Percentiles rank a stretch among this genome's conserved stretches.
These are phyloP conservation scores for Rhinoderma darwinii DNA, from an alignment of 2,113 vertebrate genomes.

Conservation along the genomic window DNA sequence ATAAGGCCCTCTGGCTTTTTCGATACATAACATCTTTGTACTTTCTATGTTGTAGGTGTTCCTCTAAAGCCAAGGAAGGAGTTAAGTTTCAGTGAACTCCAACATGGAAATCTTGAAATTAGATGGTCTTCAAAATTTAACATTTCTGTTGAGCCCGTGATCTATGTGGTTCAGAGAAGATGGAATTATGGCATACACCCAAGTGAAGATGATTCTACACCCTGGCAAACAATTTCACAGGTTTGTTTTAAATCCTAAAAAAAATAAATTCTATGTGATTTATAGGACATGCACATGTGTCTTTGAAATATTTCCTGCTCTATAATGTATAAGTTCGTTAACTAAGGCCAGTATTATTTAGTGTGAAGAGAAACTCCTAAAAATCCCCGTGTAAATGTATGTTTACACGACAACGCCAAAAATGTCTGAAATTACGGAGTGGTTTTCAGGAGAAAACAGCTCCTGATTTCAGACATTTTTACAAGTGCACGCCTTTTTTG, in stretches of 20 bases:
- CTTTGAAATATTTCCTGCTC: not conserved
- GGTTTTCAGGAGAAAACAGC: too few species aligned
- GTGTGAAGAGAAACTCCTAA: too few species aligned
- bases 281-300: not conserved
- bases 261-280: too few species aligned
- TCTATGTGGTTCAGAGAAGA: slow-evolving; percentile 90
- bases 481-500: too few species aligned
- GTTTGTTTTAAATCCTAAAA: slow-evolving; percentile 67
- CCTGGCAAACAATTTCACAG: slow-evolving; percentile 90
- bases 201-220: slow-evolving; percentile 88
- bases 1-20: not conserved
- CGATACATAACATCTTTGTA: not conserved
- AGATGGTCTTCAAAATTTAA: slow-evolving; percentile 97
- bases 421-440: too few species aligned
- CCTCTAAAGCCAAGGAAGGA: slow-evolving; percentile 95
- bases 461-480: too few species aligned
- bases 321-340: too few species aligned
- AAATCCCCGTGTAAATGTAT: too few species aligned
- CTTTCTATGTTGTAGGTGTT: slow-evolving; percentile 74
- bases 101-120: slow-evolving; percentile 85
- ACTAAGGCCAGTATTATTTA: too few species aligned
- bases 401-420: too few species aligned
- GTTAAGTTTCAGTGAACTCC: slow-evolving; percentile 83
- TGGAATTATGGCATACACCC: slow-evolving; percentile 97
- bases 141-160: slow-evolving; percentile 92